Base-by-base conservation (phyloP, 2,113 vertebrate species). In the Indicator indicator region DNA sequence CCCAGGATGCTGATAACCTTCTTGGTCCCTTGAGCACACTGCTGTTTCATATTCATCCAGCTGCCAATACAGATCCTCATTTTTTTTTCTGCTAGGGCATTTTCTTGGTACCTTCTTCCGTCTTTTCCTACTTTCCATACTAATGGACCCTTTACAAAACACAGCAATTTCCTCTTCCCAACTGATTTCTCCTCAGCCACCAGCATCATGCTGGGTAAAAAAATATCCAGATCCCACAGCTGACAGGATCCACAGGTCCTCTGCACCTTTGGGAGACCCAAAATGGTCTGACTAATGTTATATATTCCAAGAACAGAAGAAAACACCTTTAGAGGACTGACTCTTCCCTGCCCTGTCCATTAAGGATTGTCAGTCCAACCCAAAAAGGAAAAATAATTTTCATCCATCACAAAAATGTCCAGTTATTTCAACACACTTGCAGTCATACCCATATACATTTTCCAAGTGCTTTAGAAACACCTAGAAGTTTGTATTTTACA, bases 151-250 rank as follows among this genome's bases (percentile, higher is more conserved):
- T 20, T 73, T 3, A 33, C 14, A 7, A 17, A 80, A 33, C 14
- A 54, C 23, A 10, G 3, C 27, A 10, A 1, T 62, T 50, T 60
- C 60, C 16, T 84, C 21, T 58, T 72, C 20, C 50, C 54, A 13
- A 36, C 1, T 1, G 1, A 28, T 24, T 28, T 44, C 11, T 9
- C 11, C 36, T 77, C 64, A 16, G 16, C 30, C 48, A 50, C 16
- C 48, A 50, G 48, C 48, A 63, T 16, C 1, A 1, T 13, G 33
- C 5, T 33, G 62, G n/a, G 9, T 13, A 73, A 19, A 19, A 60
- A 46, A 7, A 33, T 1, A 1, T n/a, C n/a, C 24, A 12, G 3
- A 7, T 60, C 36, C 24, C 2, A 1, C 23, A 59, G 28, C 15
- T 72, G 62, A 44, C 5, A 12, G 52, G 26, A 46, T 36, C 27